Percentiles rank a stretch among this genome's conserved stretches.
Conservation (phyloP, 2,888 invertebrate genomes). For the Atrina japonica region DNA sequence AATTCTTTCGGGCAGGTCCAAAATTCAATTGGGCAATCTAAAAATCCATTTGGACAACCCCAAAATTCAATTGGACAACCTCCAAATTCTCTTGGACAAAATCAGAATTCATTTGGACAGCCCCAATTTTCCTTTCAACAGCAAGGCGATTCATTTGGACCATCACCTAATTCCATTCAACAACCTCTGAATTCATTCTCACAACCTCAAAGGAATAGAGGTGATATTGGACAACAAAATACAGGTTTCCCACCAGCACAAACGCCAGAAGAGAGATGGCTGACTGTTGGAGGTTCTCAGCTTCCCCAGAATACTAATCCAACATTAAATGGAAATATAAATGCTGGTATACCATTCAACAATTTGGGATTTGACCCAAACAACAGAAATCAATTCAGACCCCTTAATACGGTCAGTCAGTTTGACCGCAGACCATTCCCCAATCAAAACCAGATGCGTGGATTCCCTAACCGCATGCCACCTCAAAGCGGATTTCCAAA, state of each 20-base stretch:
- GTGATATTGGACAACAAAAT: background rate
- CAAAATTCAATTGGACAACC: too few relatives aligned
- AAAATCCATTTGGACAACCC: too few relatives aligned
- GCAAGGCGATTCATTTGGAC: too few relatives aligned
- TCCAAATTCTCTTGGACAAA: too few relatives aligned
- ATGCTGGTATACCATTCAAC: conserved; percentile 8
- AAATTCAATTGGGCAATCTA: too few relatives aligned
- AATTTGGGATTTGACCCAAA: conserved; percentile 8
- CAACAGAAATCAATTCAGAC: background rate
- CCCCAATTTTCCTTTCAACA: too few relatives aligned
- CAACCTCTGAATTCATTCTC: too few relatives aligned
- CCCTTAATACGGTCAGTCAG: background rate
- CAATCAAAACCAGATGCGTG: conserved; percentile 2
- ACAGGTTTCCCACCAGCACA: background rate
- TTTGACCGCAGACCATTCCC: conserved; percentile 6
- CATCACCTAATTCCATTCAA: too few relatives aligned
- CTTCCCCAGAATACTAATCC: conserved; percentile 17
- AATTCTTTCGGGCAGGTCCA: too few relatives aligned
- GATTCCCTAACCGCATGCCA: background rate
- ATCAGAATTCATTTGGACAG: too few relatives aligned
- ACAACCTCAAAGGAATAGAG: too few relatives aligned
- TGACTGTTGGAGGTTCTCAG: conserved; percentile 28
- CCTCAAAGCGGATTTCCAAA: background rate
- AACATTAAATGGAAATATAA: background rate
- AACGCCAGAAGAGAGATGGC: conserved; percentile 23